A percentile compares a stretch with the other conserved stretches of the same genome.
Evolutionary conservation across 2,888 invertebrate genomes (phyloP).

Genomic region (Leptopterna dolabrata): DNA sequence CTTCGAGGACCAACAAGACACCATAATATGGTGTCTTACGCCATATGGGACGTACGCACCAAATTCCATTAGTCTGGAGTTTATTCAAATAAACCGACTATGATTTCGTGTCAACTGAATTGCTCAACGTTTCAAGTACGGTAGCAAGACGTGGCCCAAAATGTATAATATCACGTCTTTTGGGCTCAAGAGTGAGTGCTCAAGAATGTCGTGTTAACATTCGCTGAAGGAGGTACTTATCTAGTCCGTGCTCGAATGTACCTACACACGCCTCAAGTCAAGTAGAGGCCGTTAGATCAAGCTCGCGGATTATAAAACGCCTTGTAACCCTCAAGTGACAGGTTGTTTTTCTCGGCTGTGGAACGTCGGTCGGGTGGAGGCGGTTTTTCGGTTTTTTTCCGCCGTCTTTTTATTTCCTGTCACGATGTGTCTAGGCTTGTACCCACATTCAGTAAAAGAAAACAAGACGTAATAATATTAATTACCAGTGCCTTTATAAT

Average conservation of each 20-base stretch:
- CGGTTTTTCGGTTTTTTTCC: not conserved
- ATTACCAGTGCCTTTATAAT: no score
- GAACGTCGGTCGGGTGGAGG: not conserved
- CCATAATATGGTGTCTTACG: no score
- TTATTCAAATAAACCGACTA: no score
- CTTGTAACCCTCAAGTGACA: slow-evolving; percentile 1
- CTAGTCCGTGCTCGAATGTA: not conserved
- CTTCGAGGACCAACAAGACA: no score
- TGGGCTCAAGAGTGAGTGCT: no score
- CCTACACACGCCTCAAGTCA: slow-evolving; percentile 3
- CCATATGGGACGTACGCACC: no score
- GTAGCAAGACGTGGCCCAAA: not conserved
- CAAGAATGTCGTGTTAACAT: not conserved
- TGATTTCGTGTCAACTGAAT: not conserved
- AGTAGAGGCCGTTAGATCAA: not conserved
- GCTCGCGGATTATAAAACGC: not conserved
- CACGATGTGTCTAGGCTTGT: not conserved
- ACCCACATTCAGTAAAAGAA: not conserved
- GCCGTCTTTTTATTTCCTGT: not conserved
- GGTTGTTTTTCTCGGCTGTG: not conserved
- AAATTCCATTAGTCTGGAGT: no score
- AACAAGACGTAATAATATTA: not conserved
- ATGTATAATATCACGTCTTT: not conserved
- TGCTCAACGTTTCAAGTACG: not conserved
- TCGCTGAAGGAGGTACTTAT: not conserved